A percentile compares a stretch with the other conserved stretches of the same genome.
phyloP scores from a whole-genome alignment of 2,113 vertebrate species.

The Lycocorax pyrrhopterus region DNA sequence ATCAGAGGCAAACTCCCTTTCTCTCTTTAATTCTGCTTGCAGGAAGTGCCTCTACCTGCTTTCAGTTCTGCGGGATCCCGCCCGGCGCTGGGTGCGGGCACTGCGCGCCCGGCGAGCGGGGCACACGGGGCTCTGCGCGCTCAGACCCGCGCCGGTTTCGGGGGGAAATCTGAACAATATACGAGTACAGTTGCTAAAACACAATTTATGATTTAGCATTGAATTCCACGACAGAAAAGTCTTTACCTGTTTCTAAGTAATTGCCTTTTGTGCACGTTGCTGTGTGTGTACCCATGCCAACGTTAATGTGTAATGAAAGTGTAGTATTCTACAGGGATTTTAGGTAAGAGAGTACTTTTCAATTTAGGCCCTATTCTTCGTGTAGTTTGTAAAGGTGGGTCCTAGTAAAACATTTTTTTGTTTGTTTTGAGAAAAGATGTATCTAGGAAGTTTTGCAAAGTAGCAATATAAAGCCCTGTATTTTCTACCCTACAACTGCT shows the following conservation, averaged over 20 bases:
- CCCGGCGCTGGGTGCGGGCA: background rate
- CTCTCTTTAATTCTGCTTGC: background rate
- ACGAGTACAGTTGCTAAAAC: background rate
- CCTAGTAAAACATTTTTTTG: background rate
- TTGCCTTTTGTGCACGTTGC: background rate
- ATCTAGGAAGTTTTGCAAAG: background rate
- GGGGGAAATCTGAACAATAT: accelerated
- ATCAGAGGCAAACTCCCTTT: conserved; percentile 37
- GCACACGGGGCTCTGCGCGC: accelerated
- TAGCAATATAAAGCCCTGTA: background rate
- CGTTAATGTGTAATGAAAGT: background rate
- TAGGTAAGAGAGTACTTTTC: background rate
- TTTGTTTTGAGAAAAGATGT: background rate
- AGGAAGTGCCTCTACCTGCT: conserved; percentile 59
- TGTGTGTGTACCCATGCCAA: accelerated
- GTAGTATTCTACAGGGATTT: background rate
- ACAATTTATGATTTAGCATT: accelerated
- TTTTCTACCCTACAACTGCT: background rate
- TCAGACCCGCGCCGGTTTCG: accelerated
- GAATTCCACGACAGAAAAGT: background rate
- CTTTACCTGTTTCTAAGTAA: background rate
- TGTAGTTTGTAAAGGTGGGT: background rate
- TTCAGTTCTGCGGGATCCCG: background rate
- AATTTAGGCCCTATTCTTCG: background rate
- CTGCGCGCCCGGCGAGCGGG: background rate